A percentile compares a stretch with the other conserved stretches of the same genome.
Evolutionary conservation across 2,888 invertebrate species (phyloP).

Genomic region (Poecilobothrus nobilitatus): DNA sequence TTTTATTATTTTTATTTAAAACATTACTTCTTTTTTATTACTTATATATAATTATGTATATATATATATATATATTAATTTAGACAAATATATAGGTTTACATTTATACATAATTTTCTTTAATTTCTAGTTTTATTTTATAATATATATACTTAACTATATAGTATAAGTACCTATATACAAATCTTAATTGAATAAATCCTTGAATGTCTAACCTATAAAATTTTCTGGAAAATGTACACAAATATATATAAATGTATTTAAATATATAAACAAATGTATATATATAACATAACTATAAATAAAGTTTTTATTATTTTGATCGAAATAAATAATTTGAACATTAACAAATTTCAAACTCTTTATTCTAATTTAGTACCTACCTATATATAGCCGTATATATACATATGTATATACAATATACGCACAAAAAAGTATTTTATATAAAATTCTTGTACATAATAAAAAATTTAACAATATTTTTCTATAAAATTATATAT

Average conservation of each 20-base stretch:
- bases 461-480: not conserved
- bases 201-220: constrained; percentile 3
- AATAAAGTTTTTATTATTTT: not conserved
- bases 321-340: not conserved
- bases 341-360: not conserved
- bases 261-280: not conserved
- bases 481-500: too few relatives aligned
- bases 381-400: not conserved
- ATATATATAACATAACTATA: not conserved
- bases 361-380: not conserved
- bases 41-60: not conserved
- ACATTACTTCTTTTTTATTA: too few relatives aligned
- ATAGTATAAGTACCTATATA: too few relatives aligned
- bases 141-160: too few relatives aligned
- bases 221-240: not conserved
- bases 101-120: not conserved
- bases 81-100: not conserved
- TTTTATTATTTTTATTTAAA: too few relatives aligned
- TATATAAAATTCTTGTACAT: not conserved
- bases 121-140: too few relatives aligned
- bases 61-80: not conserved
- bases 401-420: not conserved
- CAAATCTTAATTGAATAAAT: not conserved
- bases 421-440: too few relatives aligned
- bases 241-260: not conserved